phyloP scores from a whole-genome alignment of 2,888 invertebrate genomes.

The Nephrotoma guestfalica region DNA sequence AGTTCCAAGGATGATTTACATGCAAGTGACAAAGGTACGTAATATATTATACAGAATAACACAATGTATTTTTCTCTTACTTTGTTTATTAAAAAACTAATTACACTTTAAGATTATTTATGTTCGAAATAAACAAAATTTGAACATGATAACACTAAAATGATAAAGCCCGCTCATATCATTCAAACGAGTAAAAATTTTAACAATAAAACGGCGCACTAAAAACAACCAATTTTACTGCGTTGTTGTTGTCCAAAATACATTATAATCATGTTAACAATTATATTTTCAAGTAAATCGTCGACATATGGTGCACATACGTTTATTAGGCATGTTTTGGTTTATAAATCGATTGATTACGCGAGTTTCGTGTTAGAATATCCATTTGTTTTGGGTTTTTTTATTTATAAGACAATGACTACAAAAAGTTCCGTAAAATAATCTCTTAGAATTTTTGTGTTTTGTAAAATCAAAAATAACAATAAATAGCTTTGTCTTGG shows the following conservation, averaged over 20 bases:
- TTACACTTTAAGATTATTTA: background rate
- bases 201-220: background rate
- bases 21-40: slow-evolving; percentile 44
- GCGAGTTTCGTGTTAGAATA: background rate
- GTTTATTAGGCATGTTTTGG: background rate
- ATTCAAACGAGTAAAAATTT: background rate
- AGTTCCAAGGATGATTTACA: slow-evolving; percentile 41
- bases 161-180: background rate
- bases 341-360: background rate
- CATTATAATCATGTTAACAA: background rate
- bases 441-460: background rate
- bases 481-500: background rate
- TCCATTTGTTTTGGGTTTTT: background rate
- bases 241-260: background rate
- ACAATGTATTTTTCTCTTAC: background rate
- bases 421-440: background rate
- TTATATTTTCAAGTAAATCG: background rate
- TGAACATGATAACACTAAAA: background rate
- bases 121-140: background rate
- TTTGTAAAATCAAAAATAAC: background rate
- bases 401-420: background rate
- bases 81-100: background rate
- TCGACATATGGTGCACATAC: background rate
- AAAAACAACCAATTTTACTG: background rate
- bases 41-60: background rate